Conservation (phyloP, 1,140 invertebrate species). For the Plutomurus gul region DNA sequence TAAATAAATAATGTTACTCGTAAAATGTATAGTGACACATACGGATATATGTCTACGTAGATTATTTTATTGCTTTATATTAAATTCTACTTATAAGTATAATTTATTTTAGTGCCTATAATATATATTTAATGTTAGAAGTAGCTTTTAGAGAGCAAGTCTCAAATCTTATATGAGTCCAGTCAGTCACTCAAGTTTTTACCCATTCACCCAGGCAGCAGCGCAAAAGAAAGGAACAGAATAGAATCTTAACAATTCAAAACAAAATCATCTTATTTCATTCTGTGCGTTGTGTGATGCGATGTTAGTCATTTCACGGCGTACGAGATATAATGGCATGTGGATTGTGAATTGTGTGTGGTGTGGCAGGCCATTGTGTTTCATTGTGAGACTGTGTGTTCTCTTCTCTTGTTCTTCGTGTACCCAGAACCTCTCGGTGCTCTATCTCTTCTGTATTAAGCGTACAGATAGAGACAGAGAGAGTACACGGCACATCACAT, state of each 20-base stretch:
- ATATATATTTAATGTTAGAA: too few relatives aligned
- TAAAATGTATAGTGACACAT: too few relatives aligned
- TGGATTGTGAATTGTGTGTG: constrained; percentile 36
- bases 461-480: background rate
- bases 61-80: too few relatives aligned
- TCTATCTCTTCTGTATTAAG: too few relatives aligned
- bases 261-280: background rate
- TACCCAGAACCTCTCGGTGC: too few relatives aligned
- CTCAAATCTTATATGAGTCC: background rate
- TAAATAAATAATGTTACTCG: too few relatives aligned
- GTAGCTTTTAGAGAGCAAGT: background rate
- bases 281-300: background rate
- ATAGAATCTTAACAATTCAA: background rate
- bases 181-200: background rate
- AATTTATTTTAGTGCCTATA: too few relatives aligned
- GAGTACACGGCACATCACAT: constrained; percentile 2
- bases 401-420: background rate
- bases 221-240: background rate
- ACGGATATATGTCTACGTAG: too few relatives aligned
- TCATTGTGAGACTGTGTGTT: constrained; percentile 1
- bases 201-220: constrained; percentile 15
- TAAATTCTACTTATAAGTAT: too few relatives aligned
- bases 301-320: background rate
- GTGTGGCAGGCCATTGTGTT: constrained; percentile 26
- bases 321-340: constrained; percentile 17